Conservation (phyloP, 2,797 vertebrate species). For the Malacoraja senta region DNA sequence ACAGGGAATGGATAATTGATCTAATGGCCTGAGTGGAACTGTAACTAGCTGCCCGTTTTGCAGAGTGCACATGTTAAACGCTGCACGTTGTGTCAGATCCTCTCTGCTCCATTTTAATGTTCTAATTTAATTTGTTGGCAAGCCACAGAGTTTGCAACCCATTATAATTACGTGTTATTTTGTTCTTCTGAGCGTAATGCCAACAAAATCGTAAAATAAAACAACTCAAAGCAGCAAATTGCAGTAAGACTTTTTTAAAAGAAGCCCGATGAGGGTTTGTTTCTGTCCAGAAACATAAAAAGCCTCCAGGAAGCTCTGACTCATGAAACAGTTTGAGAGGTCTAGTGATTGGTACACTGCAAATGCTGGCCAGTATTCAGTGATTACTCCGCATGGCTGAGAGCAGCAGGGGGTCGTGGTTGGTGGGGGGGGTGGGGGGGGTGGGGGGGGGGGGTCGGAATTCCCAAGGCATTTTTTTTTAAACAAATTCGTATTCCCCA, state of each 20-base stretch:
- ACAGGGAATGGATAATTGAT: constrained; percentile 35
- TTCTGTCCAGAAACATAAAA: not conserved
- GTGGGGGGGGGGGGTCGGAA: not conserved
- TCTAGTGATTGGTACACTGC: not conserved
- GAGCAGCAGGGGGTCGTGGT: too few species aligned
- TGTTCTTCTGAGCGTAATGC: not conserved
- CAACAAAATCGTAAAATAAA: not conserved
- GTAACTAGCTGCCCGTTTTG: not conserved
- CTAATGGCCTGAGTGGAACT: constrained; percentile 15
- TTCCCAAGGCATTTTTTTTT: not conserved
- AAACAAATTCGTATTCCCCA: not conserved
- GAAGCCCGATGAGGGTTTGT: too few species aligned
- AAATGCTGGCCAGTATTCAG: not conserved
- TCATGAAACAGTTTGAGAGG: not conserved
- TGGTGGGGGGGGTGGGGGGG: too few species aligned
- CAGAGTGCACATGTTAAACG: not conserved
- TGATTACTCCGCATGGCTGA: not conserved
- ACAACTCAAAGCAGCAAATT: not conserved
- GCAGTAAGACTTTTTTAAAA: not conserved
- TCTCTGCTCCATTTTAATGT: not conserved
- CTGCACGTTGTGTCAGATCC: not conserved
- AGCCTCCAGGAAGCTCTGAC: not conserved
- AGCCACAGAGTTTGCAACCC: not conserved
- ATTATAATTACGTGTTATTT: not conserved
- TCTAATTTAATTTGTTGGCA: not conserved